A percentile compares a stretch with the other conserved stretches of the same genome.
phyloP scores from a whole-genome alignment of 2,113 vertebrate genomes.

The Megaleporinus macrocephalus region DNA sequence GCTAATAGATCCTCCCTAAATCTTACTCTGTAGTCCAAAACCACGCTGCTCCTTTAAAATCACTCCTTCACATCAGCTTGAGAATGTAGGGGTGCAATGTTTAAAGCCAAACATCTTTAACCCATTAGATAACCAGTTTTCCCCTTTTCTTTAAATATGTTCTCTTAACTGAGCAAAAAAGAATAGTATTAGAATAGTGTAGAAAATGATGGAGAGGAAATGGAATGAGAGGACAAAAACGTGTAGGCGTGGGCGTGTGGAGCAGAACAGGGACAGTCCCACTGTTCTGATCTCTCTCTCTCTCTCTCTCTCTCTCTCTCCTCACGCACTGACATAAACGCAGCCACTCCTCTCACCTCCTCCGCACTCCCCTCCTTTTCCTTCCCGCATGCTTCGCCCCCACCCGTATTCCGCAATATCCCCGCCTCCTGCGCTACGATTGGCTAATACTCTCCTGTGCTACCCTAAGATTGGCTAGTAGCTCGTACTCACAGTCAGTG shows the following conservation, averaged over 20 bases:
- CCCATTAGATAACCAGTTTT: neutral
- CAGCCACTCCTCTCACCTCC: slow-evolving; percentile 37
- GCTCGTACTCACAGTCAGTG: neutral
- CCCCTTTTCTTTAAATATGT: neutral
- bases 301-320: slow-evolving; percentile 12
- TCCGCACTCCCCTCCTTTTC: neutral
- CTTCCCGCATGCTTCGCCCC: neutral
- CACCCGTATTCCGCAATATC: neutral
- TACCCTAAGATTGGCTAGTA: neutral
- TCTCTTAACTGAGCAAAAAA: neutral
- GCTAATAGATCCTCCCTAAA: too few relatives aligned
- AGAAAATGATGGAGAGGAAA: neutral
- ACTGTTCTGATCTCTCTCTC: slow-evolving; percentile 15
- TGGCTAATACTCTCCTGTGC: neutral
- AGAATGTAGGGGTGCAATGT: too few relatives aligned
- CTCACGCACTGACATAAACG: slow-evolving; percentile 7
- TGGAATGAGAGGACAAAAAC: neutral
- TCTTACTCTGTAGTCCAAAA: too few relatives aligned
- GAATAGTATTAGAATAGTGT: neutral
- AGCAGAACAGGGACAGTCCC: neutral
- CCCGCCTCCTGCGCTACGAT: neutral
- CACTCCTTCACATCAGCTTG: too few relatives aligned
- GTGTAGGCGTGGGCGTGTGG: neutral
- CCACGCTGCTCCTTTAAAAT: too few relatives aligned
- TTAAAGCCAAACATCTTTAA: too few relatives aligned